Evolutionary conservation across 2,797 vertebrate genomes (phyloP).

Genomic region (Acropternis orthonyx): DNA sequence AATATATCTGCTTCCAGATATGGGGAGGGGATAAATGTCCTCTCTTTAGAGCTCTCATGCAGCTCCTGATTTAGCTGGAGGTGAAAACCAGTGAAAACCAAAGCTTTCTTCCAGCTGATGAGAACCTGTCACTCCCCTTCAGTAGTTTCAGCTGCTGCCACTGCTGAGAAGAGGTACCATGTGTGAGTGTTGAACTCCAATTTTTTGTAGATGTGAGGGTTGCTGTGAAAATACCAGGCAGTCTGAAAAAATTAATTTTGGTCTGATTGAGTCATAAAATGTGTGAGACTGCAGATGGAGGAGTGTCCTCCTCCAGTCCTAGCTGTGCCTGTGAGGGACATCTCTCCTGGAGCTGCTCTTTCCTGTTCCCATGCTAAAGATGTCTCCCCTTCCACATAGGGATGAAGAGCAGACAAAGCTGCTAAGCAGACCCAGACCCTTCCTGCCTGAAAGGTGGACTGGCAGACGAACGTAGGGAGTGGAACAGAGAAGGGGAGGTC

Average conservation of each 20-base stretch:
- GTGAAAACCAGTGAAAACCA: neutral
- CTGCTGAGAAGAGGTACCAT: neutral
- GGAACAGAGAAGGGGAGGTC: neutral
- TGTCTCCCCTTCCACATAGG: neutral
- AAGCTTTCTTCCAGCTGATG: neutral
- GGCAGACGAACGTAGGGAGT: neutral
- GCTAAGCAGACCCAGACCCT: neutral
- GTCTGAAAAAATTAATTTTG: neutral
- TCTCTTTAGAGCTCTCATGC: neutral
- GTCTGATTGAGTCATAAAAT: neutral
- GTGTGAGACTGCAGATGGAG: neutral
- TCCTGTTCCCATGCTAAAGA: neutral
- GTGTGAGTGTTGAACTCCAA: rapidly evolving
- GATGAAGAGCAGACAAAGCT: neutral
- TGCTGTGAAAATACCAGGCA: neutral
- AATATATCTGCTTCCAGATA: neutral
- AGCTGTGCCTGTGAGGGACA: neutral
- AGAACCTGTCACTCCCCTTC: neutral
- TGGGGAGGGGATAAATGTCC: neutral
- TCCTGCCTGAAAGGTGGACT: neutral
- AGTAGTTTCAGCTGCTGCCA: neutral
- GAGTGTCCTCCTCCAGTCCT: neutral
- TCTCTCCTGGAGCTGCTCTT: neutral
- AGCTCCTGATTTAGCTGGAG: neutral
- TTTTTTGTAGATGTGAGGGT: neutral